Conservation (phyloP, 2,113 vertebrate species). For the Psephotus haematonotus region DNA sequence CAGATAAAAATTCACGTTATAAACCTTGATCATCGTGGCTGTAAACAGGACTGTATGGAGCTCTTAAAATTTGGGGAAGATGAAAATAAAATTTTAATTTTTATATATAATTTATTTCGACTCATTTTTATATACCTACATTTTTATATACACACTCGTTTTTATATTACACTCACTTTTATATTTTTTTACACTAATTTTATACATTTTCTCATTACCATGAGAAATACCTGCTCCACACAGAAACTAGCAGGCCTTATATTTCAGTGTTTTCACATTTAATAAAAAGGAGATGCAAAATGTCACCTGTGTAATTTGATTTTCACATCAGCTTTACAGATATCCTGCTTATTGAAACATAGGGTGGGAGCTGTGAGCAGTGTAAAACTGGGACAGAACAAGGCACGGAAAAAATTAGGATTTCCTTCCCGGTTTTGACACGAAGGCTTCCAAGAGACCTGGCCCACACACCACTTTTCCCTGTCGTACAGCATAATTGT, state of each 20-base stretch:
- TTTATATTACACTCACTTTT: background rate
- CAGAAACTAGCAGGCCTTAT: background rate
- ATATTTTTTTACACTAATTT: background rate
- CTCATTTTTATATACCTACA: background rate
- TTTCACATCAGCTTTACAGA: background rate
- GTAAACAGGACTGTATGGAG: background rate
- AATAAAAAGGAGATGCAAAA: background rate
- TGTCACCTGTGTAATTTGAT: background rate
- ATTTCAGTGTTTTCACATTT: background rate
- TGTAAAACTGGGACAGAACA: background rate
- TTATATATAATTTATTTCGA: background rate
- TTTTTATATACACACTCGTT: background rate
- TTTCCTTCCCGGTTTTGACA: background rate
- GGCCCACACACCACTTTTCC: background rate
- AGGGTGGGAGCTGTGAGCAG: background rate
- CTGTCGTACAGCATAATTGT: background rate
- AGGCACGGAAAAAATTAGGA: background rate
- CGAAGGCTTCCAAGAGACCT: rapidly evolving
- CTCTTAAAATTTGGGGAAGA: background rate
- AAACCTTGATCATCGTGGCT: background rate
- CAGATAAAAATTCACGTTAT: background rate
- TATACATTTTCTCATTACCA: background rate
- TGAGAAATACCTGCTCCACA: background rate
- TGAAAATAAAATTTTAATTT: background rate
- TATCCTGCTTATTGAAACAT: rapidly evolving